These are phyloP conservation scores for Hypsibius dujardini DNA, from an alignment of 1,140 invertebrate genomes.

Conservation along the genomic window DNA sequence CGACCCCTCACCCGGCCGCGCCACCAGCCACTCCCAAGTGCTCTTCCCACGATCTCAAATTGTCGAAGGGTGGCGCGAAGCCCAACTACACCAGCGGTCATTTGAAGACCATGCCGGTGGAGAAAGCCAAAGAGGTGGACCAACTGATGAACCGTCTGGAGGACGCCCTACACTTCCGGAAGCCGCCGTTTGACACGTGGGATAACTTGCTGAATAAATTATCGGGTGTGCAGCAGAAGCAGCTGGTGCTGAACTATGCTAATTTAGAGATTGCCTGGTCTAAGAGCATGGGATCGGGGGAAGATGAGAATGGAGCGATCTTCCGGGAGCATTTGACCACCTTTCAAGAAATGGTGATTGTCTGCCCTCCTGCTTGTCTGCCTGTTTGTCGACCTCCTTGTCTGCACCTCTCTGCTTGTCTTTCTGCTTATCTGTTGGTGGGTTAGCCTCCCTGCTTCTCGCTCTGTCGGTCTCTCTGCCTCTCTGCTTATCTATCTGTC, in stretches of 20 bases:
- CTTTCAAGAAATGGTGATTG: constrained; percentile 1
- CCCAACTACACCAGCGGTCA: background rate
- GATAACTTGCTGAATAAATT: constrained; percentile 6
- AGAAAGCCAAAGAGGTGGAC: background rate
- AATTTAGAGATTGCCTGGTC: constrained; percentile 1
- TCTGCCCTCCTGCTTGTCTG: background rate
- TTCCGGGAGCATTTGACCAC: background rate
- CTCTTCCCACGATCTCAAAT: background rate
- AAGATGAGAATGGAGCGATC: background rate
- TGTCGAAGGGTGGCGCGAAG: background rate
- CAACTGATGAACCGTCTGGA: background rate
- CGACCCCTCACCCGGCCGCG: background rate
- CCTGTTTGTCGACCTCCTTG: background rate
- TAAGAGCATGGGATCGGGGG: background rate
- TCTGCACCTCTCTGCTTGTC: background rate
- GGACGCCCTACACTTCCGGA: background rate
- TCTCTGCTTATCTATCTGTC: no score
- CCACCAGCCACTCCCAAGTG: background rate
- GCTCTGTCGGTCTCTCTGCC: background rate
- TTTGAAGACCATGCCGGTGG: background rate
- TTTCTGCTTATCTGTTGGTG: background rate
- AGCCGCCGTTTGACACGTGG: constrained; percentile 4
- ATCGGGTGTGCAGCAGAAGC: background rate
- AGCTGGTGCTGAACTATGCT: background rate
- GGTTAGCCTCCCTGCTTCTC: background rate